These are phyloP conservation scores for Fragum sueziense DNA, from an alignment of 2,888 invertebrate species.

Conservation along the genomic window DNA sequence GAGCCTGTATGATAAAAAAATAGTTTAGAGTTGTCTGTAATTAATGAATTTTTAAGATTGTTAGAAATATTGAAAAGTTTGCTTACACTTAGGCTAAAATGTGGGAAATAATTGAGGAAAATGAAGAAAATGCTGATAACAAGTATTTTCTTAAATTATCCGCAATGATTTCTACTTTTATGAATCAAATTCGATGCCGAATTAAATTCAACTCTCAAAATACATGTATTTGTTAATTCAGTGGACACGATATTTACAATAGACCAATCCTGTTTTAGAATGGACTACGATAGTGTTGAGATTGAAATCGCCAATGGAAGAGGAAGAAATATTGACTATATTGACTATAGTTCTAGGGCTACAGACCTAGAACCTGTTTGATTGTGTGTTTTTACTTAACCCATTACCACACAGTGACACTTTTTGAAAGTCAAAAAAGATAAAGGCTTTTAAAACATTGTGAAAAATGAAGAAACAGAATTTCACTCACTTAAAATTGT, in stretches of 20 bases:
- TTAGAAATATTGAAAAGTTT: not conserved
- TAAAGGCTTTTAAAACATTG: too few relatives aligned
- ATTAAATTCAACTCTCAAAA: too few relatives aligned
- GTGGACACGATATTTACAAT: slow-evolving; percentile 86
- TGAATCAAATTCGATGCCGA: too few relatives aligned
- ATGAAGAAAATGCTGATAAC: too few relatives aligned
- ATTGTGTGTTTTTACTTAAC: too few relatives aligned
- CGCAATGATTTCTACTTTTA: too few relatives aligned
- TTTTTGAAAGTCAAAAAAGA: too few relatives aligned
- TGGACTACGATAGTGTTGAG: slow-evolving; percentile 93
- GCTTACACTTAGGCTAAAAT: not conserved
- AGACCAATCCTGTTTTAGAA: slow-evolving; percentile 88
- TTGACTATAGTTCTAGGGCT: not conserved
- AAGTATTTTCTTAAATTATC: too few relatives aligned
- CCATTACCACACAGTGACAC: too few relatives aligned
- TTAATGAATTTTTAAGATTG: not conserved
- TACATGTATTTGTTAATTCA: too few relatives aligned
- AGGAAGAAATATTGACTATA: slow-evolving; percentile 10
- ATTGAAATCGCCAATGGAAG: slow-evolving; percentile 80
- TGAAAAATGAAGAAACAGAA: too few relatives aligned
- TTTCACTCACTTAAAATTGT: too few relatives aligned
- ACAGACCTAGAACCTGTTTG: slow-evolving; percentile 4
- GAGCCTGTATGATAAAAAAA: not conserved
- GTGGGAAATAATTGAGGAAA: not conserved
- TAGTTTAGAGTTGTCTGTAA: not conserved